Base-by-base conservation (phyloP, 2,888 invertebrate species). In the Dryococelus australis region DNA sequence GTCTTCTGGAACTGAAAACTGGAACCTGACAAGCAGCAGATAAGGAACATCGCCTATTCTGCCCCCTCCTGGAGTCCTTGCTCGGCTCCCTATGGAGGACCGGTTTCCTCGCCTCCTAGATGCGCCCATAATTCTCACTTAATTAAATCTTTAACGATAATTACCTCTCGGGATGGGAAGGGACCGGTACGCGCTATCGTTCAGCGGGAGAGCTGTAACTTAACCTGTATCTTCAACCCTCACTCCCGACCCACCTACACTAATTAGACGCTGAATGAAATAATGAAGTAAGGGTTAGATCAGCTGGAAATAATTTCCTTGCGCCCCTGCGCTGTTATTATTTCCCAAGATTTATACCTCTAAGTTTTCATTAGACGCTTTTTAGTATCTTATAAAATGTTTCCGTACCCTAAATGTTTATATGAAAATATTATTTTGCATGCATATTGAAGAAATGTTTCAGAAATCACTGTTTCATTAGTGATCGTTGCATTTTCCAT, bases 131-230 rank as follows among this genome's bases (percentile, higher is more conserved):
- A 88, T 87, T 88, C 86, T 81, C 86, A 87, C 86, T 88, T 88
- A 88, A 88, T 88, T 87, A 88, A 87, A 85, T 87, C 87, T 87
- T 85, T 78, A 87, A 78, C 65, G 86, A 81, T 88, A 88, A 88
- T 88, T 88, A 86, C 85, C 86, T 65, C 65, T 65, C 65, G 65
- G 65, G 65, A 13, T 65, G 65, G 20, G 65, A 24, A 13, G 65
- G 20, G 65, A 13, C 65, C 65, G 65, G 20, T 65, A 6, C 20
- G 65, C 65, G 24, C 65, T 65, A 65, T 65, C 65, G 65, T 65
- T 65, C 65, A 65, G 65, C 65, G 20, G 65, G 65, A 65, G 65
- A 16, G 65, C 65, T 65, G 65, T 16, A 24, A 13, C 20, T 65
- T 65, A 13, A 65, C 20, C 65, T 47, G 47, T 47, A 47, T 47